Evolutionary conservation across 2,113 vertebrate genomes (phyloP), one percentile per base, ranked within the genome.

Genomic region (Brachirus orientalis): DNA sequence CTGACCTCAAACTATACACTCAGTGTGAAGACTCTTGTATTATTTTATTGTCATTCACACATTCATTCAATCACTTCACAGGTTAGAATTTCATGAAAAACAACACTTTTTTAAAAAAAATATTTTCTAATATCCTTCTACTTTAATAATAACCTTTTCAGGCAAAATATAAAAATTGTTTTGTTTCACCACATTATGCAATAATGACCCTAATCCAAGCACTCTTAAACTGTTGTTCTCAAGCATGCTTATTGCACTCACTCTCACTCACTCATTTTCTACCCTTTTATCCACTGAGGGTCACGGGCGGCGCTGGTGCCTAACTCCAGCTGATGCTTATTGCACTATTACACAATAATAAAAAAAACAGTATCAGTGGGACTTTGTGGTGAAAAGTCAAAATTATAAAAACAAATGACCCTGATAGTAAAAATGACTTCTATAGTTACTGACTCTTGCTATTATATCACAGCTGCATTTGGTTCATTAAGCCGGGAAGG

Each of bases 401-500:
- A 84, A 79, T 84, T 84, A 80, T 89, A 73, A 88, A 90, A 85
- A 79, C 63, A 80, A 85, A 88, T 82, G 73, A 86, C 68, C 78
- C 79, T 46, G 53, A 80, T 71, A 74, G 79, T 48, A 58, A 72
- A 53, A 64, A 74, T 78, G 78, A 83, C 86, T 86, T 88, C 73
- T 58, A 86, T 80, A 86, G 78, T 70, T 61, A 83, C 89, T 89
- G 87, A 89, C 65, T 77, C 44, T 7, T 12, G 53, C 55, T 66
- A 12, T 80, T 52, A 54, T 43, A 22, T 63, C 36, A 18, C 54
- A 59, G 70, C 75, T 51, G 59, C 72, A 18, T 69, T 80, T 85
- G 86, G 75, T 78, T 88, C 86, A 87, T 90, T 90, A 89, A 82
- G 70, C 77, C 43, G 64, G 52, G 83, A 90, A 88, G 89, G 89